These are phyloP conservation scores for Eilema sororculum DNA, from an alignment of 2,888 invertebrate genomes.

Conservation along the genomic window DNA sequence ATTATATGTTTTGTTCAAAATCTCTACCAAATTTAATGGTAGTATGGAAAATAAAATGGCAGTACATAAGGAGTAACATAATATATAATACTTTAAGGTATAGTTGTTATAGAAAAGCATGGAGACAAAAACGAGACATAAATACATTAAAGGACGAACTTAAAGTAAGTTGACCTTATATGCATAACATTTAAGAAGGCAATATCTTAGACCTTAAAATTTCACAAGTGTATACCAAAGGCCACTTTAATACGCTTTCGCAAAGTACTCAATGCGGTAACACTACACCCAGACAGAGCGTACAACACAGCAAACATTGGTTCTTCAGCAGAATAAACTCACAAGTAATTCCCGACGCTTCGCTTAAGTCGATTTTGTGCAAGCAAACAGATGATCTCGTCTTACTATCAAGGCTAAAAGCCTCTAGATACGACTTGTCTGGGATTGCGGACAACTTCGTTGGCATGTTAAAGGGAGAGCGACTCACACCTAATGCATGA, in stretches of 20 bases:
- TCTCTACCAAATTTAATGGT: not conserved
- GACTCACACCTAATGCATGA: not conserved
- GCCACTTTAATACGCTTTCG: not conserved
- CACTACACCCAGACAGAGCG: not conserved
- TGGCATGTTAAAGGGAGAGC: not conserved
- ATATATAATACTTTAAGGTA: too few relatives aligned
- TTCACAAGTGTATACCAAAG: not conserved
- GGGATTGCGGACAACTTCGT: slow-evolving; percentile 3
- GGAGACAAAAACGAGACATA: not conserved
- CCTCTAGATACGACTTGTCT: slow-evolving; percentile 1
- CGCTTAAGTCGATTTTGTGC: slow-evolving; percentile 12
- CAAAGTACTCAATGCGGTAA: slow-evolving; percentile 7
- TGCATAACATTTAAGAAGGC: not conserved
- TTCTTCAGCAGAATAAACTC: slow-evolving; percentile 12
- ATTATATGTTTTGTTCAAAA: not conserved
- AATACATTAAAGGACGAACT: too few relatives aligned
- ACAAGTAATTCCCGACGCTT: slow-evolving; percentile 18
- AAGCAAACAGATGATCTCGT: slow-evolving; percentile 26
- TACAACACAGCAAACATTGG: slow-evolving; percentile 9
- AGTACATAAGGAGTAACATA: not conserved
- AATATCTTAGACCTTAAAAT: not conserved
- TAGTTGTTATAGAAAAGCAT: too few relatives aligned
- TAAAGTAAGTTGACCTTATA: not conserved
- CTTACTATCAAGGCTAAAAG: slow-evolving; percentile 24
- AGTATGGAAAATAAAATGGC: not conserved